Conservation (phyloP, 2,888 invertebrate species). For the Gandaritis pyraliata region DNA sequence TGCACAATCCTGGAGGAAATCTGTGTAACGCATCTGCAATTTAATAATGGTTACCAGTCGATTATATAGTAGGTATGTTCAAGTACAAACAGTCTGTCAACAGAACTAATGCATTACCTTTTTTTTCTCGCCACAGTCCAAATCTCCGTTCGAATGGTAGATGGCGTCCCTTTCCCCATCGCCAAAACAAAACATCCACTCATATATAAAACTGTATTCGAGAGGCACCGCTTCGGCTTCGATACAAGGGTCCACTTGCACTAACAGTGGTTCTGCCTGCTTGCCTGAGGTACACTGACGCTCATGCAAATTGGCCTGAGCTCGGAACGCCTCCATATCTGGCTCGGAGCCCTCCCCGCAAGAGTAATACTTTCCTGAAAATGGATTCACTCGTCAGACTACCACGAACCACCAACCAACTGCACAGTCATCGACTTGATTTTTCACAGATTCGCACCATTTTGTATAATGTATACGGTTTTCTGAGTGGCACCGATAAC, state of each 20-base stretch:
- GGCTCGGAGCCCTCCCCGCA: constrained; percentile 21
- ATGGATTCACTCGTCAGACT: background rate
- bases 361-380: constrained; percentile 19
- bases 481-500: constrained; percentile 25
- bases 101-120: too few relatives aligned
- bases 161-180: constrained; percentile 15
- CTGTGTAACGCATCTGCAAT: constrained; percentile 16
- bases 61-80: background rate
- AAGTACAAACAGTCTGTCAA: too few relatives aligned
- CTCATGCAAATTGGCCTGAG: constrained; percentile 30
- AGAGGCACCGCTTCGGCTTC: constrained; percentile 15
- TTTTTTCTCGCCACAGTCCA: constrained; percentile 21
- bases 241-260: constrained; percentile 16
- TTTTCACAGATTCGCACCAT: constrained; percentile 7
- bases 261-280: constrained; percentile 1
- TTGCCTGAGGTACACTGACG: constrained; percentile 27
- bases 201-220: constrained; percentile 3
- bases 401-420: background rate
- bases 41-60: background rate
- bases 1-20: constrained; percentile 18
- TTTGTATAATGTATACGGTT: constrained; percentile 33
- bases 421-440: background rate
- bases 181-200: constrained; percentile 25
- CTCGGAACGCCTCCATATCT: constrained; percentile 25
- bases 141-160: constrained; percentile 12